Percentiles rank a stretch among this genome's conserved stretches.
Conservation (phyloP, 2,888 invertebrate species). For the Gastracanthus pulcherrimus region DNA sequence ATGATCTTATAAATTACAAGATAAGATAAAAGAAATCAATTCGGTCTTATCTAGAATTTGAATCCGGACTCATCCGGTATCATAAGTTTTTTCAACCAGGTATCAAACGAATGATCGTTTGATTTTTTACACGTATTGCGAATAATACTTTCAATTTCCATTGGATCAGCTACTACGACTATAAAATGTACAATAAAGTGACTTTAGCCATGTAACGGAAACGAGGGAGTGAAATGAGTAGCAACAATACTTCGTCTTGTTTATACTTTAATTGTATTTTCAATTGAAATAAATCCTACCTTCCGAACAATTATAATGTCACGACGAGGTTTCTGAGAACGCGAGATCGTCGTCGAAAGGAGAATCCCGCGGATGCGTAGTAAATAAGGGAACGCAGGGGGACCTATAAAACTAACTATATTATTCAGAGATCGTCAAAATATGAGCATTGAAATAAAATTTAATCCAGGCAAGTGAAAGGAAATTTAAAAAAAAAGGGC, state of each 20-base stretch:
- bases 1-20: too few species aligned
- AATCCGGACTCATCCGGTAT: too few species aligned
- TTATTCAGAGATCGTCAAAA: too few species aligned
- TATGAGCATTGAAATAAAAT: too few species aligned
- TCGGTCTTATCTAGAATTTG: too few species aligned
- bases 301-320: slow-evolving; percentile 55
- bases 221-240: background rate
- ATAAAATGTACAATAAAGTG: slow-evolving; percentile 18
- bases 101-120: background rate
- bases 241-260: slow-evolving; percentile 54
- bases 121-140: background rate
- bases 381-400: background rate
- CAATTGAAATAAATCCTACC: slow-evolving; percentile 60
- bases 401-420: too few species aligned
- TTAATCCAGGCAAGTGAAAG: too few species aligned
- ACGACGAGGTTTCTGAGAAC: background rate
- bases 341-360: background rate
- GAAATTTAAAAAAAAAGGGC: too few species aligned
- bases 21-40: too few species aligned
- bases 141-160: background rate
- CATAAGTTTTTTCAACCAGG: background rate
- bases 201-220: background rate
- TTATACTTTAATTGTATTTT: slow-evolving; percentile 62
- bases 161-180: background rate
- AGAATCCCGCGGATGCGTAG: background rate